Evolutionary conservation across 2,113 vertebrate genomes (phyloP), one percentile per base, ranked within the genome.

Genomic region (Hepsetus odoe): DNA sequence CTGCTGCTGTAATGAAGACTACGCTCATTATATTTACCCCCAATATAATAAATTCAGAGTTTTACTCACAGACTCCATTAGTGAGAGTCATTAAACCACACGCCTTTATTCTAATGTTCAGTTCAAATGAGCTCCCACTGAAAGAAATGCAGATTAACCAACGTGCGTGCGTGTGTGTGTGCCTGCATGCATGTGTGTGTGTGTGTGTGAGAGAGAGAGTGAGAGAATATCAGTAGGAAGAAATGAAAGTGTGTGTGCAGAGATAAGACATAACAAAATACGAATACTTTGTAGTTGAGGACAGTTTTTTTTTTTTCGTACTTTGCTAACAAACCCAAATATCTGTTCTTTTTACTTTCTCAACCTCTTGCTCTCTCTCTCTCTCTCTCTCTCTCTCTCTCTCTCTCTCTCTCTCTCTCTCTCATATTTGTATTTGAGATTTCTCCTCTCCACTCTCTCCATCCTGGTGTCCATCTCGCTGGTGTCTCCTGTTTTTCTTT

Each of bases 111-210:
- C 26, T 75, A n/a, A 35, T 75, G 73, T 49, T 13, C 73, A 18
- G 16, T 75, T 65, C 59, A 64, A 75, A 65, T 53, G 42, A 75
- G 59, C 16, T 32, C 33, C 22, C 26, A 53, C 51, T 65, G 44
- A 65, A 53, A 24, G 20, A 74, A 64, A 74, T 64, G 58, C 72
- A 74, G 64, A 74, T 35, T 16, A 51, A 20, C 30, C 59, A 32
- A 16, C 2, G 58, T 33, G 58, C 32, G 66, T 46, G 66, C 30
- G n/a, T 68, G 40, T 67, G 70, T 72, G n/a, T 72, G 18, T 40
- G 26, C 58, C 33, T 59, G 53, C 28, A 26, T 30, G 28, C 10
- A 5, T 28, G 20, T 28, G 5, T 59, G 18, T 59, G 11, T 12
- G 7, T 24, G 24, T 56, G 11, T 10, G 6, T 56, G 8, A 24